Percentiles rank a stretch among this genome's conserved stretches.
phyloP scores from a whole-genome alignment of 2,888 invertebrate genomes.

The Eupeodes latifasciatus region DNA sequence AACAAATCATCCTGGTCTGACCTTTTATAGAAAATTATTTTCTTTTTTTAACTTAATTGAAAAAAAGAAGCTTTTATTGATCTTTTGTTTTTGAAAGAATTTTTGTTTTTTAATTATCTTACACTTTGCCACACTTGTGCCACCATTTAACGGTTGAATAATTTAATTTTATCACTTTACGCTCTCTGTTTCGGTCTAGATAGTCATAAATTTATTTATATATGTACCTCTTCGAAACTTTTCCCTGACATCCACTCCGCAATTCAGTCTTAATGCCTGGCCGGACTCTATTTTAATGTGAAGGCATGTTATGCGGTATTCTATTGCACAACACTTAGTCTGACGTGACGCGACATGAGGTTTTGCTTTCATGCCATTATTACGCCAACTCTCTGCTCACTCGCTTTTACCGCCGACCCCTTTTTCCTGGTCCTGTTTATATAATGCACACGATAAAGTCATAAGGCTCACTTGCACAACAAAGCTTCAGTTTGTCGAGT shows the following conservation, averaged over 20 bases:
- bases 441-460: constrained; percentile 57
- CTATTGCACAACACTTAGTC: constrained; percentile 61
- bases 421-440: not conserved
- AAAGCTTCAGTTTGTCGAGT: not conserved
- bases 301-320: constrained; percentile 68
- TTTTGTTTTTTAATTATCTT: not conserved
- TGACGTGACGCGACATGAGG: constrained; percentile 62
- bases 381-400: not conserved
- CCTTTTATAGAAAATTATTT: too few relatives aligned
- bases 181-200: constrained; percentile 10
- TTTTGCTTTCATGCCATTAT: constrained; percentile 33
- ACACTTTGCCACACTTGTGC: constrained; percentile 14
- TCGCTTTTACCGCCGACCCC: not conserved
- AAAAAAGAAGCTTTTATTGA: too few relatives aligned
- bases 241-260: constrained; percentile 37
- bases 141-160: constrained; percentile 27
- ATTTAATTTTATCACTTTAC: constrained; percentile 32
- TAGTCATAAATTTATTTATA: constrained; percentile 44
- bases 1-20: too few relatives aligned
- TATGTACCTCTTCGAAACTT: constrained; percentile 12
- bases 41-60: too few relatives aligned
- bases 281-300: constrained; percentile 68
- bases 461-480: constrained; percentile 67
- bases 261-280: constrained; percentile 60
- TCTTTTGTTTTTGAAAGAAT: too few relatives aligned